Evolutionary conservation across 2,888 invertebrate species (phyloP).

Genomic region (Agapostemon virescens): DNA sequence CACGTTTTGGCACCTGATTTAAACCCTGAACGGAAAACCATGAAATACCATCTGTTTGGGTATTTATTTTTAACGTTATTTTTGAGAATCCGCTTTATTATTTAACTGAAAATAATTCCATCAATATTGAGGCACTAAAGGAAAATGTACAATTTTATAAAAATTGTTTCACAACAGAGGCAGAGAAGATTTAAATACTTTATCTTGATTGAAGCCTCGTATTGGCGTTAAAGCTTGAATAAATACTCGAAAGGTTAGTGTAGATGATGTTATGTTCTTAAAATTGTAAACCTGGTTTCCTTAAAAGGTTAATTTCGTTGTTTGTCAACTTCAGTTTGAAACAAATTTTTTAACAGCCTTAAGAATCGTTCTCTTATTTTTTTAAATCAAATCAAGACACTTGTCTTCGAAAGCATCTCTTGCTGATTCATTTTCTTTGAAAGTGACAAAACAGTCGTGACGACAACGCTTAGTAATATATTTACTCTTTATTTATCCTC

Average conservation of each 20-base stretch:
- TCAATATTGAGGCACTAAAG: not conserved
- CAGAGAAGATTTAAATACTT: not conserved
- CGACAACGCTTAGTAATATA: no score
- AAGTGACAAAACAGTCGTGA: no score
- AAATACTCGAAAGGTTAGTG: not conserved
- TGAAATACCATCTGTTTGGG: not conserved
- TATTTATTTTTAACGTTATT: not conserved
- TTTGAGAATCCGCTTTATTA: not conserved
- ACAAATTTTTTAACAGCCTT: no score
- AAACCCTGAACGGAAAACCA: not conserved
- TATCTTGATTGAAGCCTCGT: not conserved
- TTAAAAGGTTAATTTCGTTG: no score
- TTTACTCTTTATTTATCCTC: no score
- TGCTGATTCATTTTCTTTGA: no score
- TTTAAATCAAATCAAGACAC: no score
- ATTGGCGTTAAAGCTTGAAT: not conserved
- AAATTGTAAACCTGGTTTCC: no score
- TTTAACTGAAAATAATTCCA: not conserved
- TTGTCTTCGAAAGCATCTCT: no score
- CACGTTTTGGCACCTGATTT: not conserved
- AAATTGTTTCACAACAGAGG: not conserved
- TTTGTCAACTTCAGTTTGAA: no score
- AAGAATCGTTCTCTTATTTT: no score
- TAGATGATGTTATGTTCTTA: no score
- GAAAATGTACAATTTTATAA: not conserved